Percentiles rank a stretch among this genome's conserved stretches.
phyloP scores from a whole-genome alignment of 2,113 vertebrate species.

The Stictonetta naevosa region DNA sequence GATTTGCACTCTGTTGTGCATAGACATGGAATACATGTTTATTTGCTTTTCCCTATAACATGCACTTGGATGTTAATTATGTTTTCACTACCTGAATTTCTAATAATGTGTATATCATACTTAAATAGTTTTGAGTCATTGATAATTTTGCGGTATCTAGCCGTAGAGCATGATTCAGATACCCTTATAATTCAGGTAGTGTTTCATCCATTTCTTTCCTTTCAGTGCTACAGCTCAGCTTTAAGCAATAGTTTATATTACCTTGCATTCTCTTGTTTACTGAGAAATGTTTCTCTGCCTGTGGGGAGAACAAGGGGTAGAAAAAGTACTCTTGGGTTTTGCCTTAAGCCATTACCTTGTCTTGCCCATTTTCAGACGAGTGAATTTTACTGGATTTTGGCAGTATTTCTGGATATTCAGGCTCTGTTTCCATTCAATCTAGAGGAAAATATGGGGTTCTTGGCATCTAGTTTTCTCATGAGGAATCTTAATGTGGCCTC shows the following conservation, averaged over 20 bases:
- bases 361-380: background rate
- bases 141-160: background rate
- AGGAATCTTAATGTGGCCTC: background rate
- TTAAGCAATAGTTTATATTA: background rate
- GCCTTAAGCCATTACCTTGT: background rate
- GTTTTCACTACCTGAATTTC: background rate
- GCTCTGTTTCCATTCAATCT: background rate
- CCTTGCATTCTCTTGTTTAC: background rate
- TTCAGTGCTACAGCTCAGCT: background rate
- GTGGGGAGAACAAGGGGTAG: background rate
- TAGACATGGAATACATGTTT: accelerated
- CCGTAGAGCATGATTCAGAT: background rate
- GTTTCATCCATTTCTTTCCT: background rate
- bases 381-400: background rate
- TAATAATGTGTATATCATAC: background rate
- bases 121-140: background rate
- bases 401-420: background rate
- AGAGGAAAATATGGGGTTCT: background rate
- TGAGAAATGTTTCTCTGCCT: background rate
- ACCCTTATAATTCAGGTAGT: background rate
- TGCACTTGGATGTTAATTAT: background rate
- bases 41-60: background rate
- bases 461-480: background rate
- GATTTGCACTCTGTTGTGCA: background rate
- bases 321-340: background rate